Base-by-base conservation (phyloP, 2,888 invertebrate species). In the Branchellion lobata region DNA sequence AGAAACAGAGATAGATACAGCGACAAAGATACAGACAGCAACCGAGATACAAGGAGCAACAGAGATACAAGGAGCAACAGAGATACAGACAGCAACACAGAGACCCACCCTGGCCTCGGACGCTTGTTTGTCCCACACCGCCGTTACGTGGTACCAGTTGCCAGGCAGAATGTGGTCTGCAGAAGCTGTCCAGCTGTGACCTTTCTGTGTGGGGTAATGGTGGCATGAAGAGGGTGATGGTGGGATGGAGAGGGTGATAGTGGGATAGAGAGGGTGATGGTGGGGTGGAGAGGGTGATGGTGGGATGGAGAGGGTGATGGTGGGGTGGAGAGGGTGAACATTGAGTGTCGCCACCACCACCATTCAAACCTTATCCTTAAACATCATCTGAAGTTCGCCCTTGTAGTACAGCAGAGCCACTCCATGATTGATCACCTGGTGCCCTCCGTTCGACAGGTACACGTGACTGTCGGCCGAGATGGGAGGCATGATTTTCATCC, bases 371-470 rank as follows among this genome's bases (percentile, higher is more conserved):
- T 65, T 77, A 29, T 77, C 57, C 65, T 77, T 77, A 29, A 77
- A 77, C 77, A 33, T 77, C 36, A 77, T 36, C 77, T 34, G 51
- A 31, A 77, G 21, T n/a, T 34, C 21, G 8, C 77, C 77, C 34
- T 65, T 77, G 75, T 83, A 81, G 82, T 87, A 87, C 74, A 83
- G 80, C 86, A 87, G 85, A 77, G 87, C 86, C 3, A 87, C 84
- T 14, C 87, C 87, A 82, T 87, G 86, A 33, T 84, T 84, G 61
- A 83, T 81, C 0, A 81, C 53, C 14, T 81, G 82, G 80, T 87
- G 86, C 14, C 86, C 87, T 0, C 87, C 87, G 81, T 87, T 87
- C 21, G 86, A 85, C 75, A 87, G 80, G 82, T 85, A 86, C 3
- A 86, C 84, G 2, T 84, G 84, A 57, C 84, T 83, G 18, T 82